Conservation (phyloP, 2,888 invertebrate genomes). For the Sphaeridia pumilis region DNA sequence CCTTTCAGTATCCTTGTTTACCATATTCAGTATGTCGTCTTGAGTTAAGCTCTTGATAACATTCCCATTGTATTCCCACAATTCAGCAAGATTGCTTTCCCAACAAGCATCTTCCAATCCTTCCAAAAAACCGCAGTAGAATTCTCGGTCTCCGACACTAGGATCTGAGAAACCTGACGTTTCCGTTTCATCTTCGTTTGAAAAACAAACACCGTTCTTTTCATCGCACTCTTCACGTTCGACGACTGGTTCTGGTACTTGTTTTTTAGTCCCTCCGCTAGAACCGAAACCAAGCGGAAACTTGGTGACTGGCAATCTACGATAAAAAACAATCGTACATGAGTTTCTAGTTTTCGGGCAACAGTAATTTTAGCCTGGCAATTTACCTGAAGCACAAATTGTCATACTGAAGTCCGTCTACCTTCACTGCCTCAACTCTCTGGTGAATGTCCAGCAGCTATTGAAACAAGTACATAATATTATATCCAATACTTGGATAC, state of each 20-base stretch:
- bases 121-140: conserved; percentile 33
- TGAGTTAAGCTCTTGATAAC: conserved; percentile 30
- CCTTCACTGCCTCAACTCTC: conserved; percentile 10
- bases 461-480: conserved; percentile 7
- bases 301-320: conserved; percentile 31
- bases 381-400: conserved; percentile 33
- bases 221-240: neutral
- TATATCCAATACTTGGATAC: neutral
- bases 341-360: neutral
- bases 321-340: conserved; percentile 1
- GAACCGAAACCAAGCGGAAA: too few relatives aligned
- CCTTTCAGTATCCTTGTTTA: conserved; percentile 32
- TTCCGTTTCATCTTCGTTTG: conserved; percentile 13
- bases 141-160: conserved; percentile 23
- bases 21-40: conserved; percentile 34
- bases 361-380: neutral
- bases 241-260: neutral
- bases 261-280: conserved; percentile 9
- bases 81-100: conserved; percentile 36
- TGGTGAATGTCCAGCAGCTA: conserved; percentile 29
- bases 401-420: conserved; percentile 21
- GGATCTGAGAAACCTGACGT: conserved; percentile 22
- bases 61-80: conserved; percentile 37
- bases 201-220: conserved; percentile 8
- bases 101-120: conserved; percentile 36